Evolutionary conservation across 2,113 vertebrate species (phyloP), one percentile per base, ranked within the genome.

Genomic region (Gopherus evgoodei): DNA sequence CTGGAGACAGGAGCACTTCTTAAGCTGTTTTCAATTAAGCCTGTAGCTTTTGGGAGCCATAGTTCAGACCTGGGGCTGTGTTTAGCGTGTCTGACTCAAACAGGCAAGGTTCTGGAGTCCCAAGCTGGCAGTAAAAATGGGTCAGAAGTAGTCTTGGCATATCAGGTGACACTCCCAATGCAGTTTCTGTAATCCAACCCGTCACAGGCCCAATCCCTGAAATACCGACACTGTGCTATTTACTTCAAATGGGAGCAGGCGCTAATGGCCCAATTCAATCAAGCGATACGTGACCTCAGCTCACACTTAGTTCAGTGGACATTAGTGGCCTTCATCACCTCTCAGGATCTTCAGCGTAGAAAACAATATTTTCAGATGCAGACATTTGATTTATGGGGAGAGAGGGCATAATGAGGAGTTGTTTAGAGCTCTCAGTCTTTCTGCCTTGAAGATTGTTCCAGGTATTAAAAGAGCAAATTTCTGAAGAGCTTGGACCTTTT

Each of bases 361-460:
- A 85, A 29, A 57, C 80, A 1, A 0, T 49, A 75, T 57, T 76
- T 65, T 90, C 54, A 88, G 54, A n/a, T 49, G 5, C 11, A 21
- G 53, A 94, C 38, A 6, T 82, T 69, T 24, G 54, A 44, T 8
- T 49, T 17, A 11, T 38, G 17, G 35, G 1, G 72, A 86, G 17
- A 35, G 90, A 24, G 27, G 88, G 7, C 16, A 69, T 56, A 79
- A 83, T 75, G 22, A 92, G 12, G 14, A 89, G 91, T 76, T 82
- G 11, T 3, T 12, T 4, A 49, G 35, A 9, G 4, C 35, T n/a
- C 50, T 10, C 8, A 31, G 83, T 9, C 65, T 69, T 83, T 84
- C 6, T 76, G 4, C 8, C 29, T 35, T 86, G 29, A 72, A 94
- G 79, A 80, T 2, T n/a, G 2, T 16, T 83, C 12, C n/a, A 1